These are phyloP conservation scores for Platycheirus rosarum DNA, from an alignment of 2,888 invertebrate genomes.

Conservation along the genomic window DNA sequence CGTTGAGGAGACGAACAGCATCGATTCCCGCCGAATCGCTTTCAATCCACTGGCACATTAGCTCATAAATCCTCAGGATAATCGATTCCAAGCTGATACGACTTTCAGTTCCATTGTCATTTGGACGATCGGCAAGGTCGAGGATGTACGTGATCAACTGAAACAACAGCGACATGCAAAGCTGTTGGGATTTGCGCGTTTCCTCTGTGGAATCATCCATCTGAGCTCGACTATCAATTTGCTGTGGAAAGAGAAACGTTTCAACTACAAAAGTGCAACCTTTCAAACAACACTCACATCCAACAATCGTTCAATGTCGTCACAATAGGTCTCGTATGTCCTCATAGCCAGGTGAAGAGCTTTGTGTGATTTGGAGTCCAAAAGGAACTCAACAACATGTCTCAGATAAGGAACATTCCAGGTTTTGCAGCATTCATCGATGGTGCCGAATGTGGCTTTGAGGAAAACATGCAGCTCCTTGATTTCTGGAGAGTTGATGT, in stretches of 20 bases:
- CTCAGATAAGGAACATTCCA: constrained; percentile 80
- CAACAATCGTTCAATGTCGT: constrained; percentile 79
- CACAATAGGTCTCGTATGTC: constrained; percentile 77
- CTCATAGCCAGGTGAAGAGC: constrained; percentile 79
- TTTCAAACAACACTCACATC: constrained; percentile 78
- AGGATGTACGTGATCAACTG: constrained; percentile 78
- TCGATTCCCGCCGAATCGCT: constrained; percentile 78
- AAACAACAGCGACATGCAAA: constrained; percentile 79
- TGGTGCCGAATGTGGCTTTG: constrained; percentile 79
- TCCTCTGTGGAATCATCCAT: constrained; percentile 79
- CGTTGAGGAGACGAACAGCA: constrained; percentile 78
- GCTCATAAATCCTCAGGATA: constrained; percentile 78
- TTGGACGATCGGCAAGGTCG: constrained; percentile 75
- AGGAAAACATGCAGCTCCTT: constrained; percentile 79
- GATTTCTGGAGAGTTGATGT: constrained; percentile 78
- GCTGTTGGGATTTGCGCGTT: constrained; percentile 78
- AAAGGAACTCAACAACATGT: constrained; percentile 80
- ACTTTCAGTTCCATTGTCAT: constrained; percentile 75
- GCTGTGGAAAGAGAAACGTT: constrained; percentile 64
- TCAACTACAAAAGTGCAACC: neutral
- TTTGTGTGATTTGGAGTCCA: constrained; percentile 78
- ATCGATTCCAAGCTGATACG: constrained; percentile 79
- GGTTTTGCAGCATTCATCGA: constrained; percentile 78
- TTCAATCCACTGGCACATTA: constrained; percentile 78
- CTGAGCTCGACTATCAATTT: constrained; percentile 75